phyloP scores from a whole-genome alignment of 2,888 invertebrate genomes.

The Campoplex nolae region DNA sequence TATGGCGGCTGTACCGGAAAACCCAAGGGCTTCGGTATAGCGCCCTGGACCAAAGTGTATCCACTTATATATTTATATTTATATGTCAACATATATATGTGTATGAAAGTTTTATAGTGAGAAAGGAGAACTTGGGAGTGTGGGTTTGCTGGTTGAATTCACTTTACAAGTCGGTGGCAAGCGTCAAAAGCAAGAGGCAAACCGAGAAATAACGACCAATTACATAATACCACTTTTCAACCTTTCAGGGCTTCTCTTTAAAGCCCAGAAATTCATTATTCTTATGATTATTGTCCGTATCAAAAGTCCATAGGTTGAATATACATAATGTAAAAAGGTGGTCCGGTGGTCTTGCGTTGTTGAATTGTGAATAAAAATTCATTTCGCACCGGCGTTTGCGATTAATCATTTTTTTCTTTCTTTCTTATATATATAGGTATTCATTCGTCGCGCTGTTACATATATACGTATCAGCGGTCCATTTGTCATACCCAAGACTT shows the following conservation, averaged over 20 bases:
- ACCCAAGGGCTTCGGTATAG: constrained; percentile 64
- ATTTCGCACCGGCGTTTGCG: background rate
- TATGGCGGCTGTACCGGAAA: constrained; percentile 74
- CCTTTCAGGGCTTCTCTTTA: constrained; percentile 37
- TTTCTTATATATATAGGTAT: background rate
- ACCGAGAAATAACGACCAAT: constrained; percentile 66
- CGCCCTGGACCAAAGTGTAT: constrained; percentile 46
- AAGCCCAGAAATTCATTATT: constrained; percentile 8
- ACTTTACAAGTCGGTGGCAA: constrained; percentile 45
- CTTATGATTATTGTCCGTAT: constrained; percentile 19
- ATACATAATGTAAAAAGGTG: background rate
- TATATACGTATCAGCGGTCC: background rate
- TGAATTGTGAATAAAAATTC: constrained; percentile 1
- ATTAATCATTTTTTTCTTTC: constrained; percentile 6
- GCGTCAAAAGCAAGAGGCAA: constrained; percentile 51
- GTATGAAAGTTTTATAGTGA: constrained; percentile 22
- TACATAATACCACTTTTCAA: constrained; percentile 58
- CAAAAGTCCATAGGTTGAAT: background rate
- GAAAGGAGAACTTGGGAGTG: constrained; percentile 56
- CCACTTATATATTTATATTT: constrained; percentile 19
- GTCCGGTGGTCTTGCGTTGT: background rate
- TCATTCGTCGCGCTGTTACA: background rate
- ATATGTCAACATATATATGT: too few relatives aligned
- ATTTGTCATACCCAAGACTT: background rate
- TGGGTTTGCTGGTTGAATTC: constrained; percentile 58